Evolutionary conservation across 2,797 vertebrate genomes (phyloP), one percentile per base, ranked within the genome.

Genomic region (Erpetoichthys calabaricus): DNA sequence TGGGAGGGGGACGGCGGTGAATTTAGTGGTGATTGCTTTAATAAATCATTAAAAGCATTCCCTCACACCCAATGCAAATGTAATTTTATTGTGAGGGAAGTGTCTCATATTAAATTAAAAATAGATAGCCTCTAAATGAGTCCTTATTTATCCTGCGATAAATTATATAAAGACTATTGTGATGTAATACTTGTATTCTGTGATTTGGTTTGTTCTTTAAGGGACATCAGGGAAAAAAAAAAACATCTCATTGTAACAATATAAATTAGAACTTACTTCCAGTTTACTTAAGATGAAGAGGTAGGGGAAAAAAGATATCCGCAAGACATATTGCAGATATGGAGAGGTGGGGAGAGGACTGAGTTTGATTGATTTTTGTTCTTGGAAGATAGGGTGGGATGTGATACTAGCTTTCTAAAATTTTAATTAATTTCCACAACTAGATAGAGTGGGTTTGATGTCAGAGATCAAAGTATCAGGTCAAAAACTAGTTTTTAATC

Each of bases 401-500:
- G 82, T 63, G 81, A 84, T 86, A 84, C 63, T 74, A 75, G 86
- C 80, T 76, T 77, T 77, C 82, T 83, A 88, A 89, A 90, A 81
- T 85, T 92, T 83, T 92, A 94, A 97, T 97, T 93, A 94, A 90
- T 94, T 95, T 92, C 89, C 86, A 71, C 76, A 78, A 75, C 66
- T 84, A 94, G 91, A 98, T 92, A 83, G 91, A 97, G 89, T 90
- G 84, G 83, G 80, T 80, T 73, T 72, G 65, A 82, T 91, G 85
- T 82, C 78, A 91, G 78, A 83, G 94, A 90, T 94, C 88, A 79
- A 86, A 89, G 88, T 90, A 78, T 78, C 87, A 89, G 92, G 92
- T 91, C 78, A 79, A 86, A 88, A 89, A 87, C 70, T 87, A 86
- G 86, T 87, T 97, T 96, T 97, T 94, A 98, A 98, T 98, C 92